Conservation (phyloP, 1,140 invertebrate genomes). For the Solenopsis fugax region DNA sequence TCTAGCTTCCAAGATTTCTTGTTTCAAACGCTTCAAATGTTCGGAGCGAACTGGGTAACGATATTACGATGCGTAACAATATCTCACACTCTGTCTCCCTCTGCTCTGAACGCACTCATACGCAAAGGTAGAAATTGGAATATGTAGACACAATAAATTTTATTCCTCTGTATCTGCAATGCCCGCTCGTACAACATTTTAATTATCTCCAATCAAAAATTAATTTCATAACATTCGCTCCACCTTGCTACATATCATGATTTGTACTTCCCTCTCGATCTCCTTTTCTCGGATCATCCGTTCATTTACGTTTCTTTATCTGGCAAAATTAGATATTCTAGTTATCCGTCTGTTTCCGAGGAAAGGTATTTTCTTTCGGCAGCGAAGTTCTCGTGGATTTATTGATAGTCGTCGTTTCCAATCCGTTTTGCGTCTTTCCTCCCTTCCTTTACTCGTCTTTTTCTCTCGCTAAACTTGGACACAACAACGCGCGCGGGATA, state of each 20-base stretch:
- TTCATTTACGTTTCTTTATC: constrained; percentile 45
- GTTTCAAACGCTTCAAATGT: constrained; percentile 17
- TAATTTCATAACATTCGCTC: constrained; percentile 19
- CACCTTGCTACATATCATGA: background rate
- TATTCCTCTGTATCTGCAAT: background rate
- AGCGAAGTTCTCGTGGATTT: constrained; percentile 65
- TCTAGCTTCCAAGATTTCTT: constrained; percentile 4
- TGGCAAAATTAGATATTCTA: constrained; percentile 69
- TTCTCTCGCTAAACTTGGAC: background rate
- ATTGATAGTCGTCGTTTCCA: constrained; percentile 51
- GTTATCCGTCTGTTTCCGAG: constrained; percentile 39
- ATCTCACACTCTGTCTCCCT: background rate
- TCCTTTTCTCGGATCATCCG: constrained; percentile 2
- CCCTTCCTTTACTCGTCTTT: background rate
- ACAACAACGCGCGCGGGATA: background rate
- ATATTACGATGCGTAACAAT: background rate
- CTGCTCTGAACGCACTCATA: background rate
- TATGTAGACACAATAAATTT: background rate
- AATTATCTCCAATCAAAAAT: constrained; percentile 24
- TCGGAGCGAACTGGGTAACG: background rate
- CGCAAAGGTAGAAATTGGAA: background rate
- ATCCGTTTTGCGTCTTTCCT: background rate
- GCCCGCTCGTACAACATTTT: too few species aligned
- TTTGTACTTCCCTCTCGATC: background rate
- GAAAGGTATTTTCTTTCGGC: constrained; percentile 58